Evolutionary conservation across 2,888 invertebrate species (phyloP), one percentile per base, ranked within the genome.

Genomic region (Lypha dubia): DNA sequence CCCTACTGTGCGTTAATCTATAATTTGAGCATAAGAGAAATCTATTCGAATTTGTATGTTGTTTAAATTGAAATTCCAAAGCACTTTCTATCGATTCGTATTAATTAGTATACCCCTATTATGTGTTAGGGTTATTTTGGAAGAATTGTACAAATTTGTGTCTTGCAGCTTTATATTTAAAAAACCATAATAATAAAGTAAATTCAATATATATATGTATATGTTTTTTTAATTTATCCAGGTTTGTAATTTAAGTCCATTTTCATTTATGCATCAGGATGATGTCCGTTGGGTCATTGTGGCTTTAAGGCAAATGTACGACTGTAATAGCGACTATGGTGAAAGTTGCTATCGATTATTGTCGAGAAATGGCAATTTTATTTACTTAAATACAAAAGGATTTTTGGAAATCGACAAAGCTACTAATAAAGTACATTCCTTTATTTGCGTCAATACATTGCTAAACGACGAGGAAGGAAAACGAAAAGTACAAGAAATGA

Each of bases 201-300:
- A 58, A 17, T n/a, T n/a, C n/a, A n/a, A n/a, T n/a, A n/a, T n/a
- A n/a, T n/a, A n/a, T n/a, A n/a, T n/a, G n/a, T n/a, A 35, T 17
- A 11, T 17, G 4, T 11, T 32, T 46, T 35, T 75, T 11, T 41
- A 51, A 38, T 49, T 56, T 22, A 80, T 79, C 0, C 71, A 90
- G 90, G 96, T 98, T 1, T 94, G 95, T n/a, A 98, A 98, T 17
- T 93, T 95, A 84, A 96, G 96, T 83, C 97, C 97, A 9, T 98
- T 98, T 92, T 94, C 95, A 75, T 97, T 96, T 90, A 98, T 98
- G 96, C 97, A 97, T 91, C 94, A 95, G 90, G 97, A 97, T 87
- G 98, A 98, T 93, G 96, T 96, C 1, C 95, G 96, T 88, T 97
- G 97, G 96, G 96, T 97, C 0, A 95, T 97, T 90, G 96, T 97